phyloP scores from a whole-genome alignment of 2,888 invertebrate genomes.

The Heliconius ethilla region DNA sequence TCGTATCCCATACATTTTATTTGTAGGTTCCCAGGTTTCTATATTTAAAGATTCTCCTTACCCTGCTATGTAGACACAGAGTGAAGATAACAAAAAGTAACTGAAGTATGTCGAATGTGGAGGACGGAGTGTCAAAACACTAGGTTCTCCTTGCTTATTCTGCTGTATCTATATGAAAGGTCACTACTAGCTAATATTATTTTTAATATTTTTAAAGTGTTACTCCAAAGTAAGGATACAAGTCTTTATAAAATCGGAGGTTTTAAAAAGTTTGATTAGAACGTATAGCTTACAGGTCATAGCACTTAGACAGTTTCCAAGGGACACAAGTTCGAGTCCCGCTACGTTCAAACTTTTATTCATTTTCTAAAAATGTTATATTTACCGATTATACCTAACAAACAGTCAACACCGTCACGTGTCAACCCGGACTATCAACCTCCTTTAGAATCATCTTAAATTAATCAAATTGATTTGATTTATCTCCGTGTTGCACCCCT shows the following conservation, averaged over 20 bases:
- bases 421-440: conserved; percentile 32
- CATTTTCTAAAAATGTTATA: background rate
- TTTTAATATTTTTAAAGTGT: background rate
- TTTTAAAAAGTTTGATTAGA: no score
- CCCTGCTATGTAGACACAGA: background rate
- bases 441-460: conserved; percentile 50
- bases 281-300: background rate
- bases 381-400: background rate
- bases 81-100: background rate
- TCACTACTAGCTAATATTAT: background rate
- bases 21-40: background rate
- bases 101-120: no score
- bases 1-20: no score
- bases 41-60: background rate
- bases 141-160: no score
- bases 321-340: conserved; percentile 1
- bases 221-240: no score
- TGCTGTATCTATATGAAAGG: background rate
- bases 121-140: no score
- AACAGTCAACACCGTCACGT: conserved; percentile 18
- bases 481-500: conserved; percentile 56
- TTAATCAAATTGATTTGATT: conserved; percentile 58
- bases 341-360: background rate
- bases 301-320: background rate
- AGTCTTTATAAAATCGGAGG: no score